Base-by-base conservation (phyloP, 2,113 vertebrate species). In the Saccopteryx leptura region DNA sequence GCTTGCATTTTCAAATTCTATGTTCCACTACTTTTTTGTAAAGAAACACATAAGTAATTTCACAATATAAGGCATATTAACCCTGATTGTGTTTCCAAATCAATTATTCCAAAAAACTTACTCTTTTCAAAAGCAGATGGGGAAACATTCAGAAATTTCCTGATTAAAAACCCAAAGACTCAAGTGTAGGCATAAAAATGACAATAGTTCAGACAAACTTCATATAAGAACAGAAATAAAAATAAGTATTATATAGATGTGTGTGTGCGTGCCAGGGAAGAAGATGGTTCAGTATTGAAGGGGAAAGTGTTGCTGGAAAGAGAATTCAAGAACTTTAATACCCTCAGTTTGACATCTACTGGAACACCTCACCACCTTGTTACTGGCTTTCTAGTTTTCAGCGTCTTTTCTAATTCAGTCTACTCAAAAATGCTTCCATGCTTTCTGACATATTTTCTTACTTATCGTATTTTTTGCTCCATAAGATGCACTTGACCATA, bases 101-200 rank as follows among this genome's bases (percentile, higher is more conserved):
- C 24, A 80, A 24, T 75, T 93, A 90, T 71, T 92, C 33, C 61
- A 23, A 76, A 28, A 52, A 88, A 3, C 72, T 90, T 72, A 71
- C 72, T 83, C 26, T 95, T 69, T 92, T 46, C 31, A 91, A 87
- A 31, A 87, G 9, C 18, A 92, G 13, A 83, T 74, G 28, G 2
- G 7, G 48, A 91, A 72, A 63, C 1, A 6, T n/a, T 88, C 23
- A 74, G 28, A 56, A n/a, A 61, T 85, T 91, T 65, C 31, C 58
- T 87, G 23, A 15, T 56, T 33, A 2, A 80, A 90, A n/a, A 82
- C 7, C 7, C 14, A 86, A 71, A 58, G 12, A 17, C 56, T 17
- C 56, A 69, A 69, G 23, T 52, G 7, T 26, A 24, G 2, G 8
- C 58, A 0, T 88, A 80, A 90, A 76, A 91, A 87, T 4, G 5